A percentile compares a stretch with the other conserved stretches of the same genome.
Conservation (phyloP, 2,888 invertebrate species). For the Acanthopleura granulata region DNA sequence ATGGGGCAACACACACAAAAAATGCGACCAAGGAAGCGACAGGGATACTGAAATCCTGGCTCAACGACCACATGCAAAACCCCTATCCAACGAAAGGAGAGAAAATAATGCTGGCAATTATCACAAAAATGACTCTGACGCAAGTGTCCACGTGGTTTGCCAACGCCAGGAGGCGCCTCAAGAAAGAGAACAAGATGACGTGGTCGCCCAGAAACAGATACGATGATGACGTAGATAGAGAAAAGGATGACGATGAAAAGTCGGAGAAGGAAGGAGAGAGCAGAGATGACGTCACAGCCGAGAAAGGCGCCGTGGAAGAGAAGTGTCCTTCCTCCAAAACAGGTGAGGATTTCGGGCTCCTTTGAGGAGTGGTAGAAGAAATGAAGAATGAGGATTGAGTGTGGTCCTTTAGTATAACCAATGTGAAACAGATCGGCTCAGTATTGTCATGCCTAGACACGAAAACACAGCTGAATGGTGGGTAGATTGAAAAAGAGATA, state of each 20-base stretch:
- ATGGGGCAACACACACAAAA: constrained; percentile 18
- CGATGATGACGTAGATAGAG: constrained; percentile 31
- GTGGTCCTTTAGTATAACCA: too few species aligned
- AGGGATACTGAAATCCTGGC: constrained; percentile 94
- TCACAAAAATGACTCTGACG: constrained; percentile 93
- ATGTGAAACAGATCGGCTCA: too few species aligned
- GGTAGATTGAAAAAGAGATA: too few species aligned
- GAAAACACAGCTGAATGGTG: too few species aligned
- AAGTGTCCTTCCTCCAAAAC: not conserved
- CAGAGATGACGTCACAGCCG: constrained; percentile 37
- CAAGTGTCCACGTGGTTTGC: constrained; percentile 95
- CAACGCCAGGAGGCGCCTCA: constrained; percentile 89
- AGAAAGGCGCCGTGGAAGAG: not conserved
- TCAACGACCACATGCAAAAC: constrained; percentile 95
- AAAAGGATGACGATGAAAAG: constrained; percentile 59
- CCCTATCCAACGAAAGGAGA: constrained; percentile 95
- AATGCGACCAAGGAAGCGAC: constrained; percentile 85
- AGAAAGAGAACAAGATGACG: constrained; percentile 97
- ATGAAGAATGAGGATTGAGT: too few species aligned
- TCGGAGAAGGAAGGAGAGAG: constrained; percentile 48
- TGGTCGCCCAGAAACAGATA: constrained; percentile 88
- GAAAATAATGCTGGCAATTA: constrained; percentile 93
- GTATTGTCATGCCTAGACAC: too few species aligned
- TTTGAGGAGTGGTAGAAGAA: too few species aligned
- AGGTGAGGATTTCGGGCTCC: not conserved